phyloP scores from a whole-genome alignment of 2,797 vertebrate species.

The Siniperca undulata region DNA sequence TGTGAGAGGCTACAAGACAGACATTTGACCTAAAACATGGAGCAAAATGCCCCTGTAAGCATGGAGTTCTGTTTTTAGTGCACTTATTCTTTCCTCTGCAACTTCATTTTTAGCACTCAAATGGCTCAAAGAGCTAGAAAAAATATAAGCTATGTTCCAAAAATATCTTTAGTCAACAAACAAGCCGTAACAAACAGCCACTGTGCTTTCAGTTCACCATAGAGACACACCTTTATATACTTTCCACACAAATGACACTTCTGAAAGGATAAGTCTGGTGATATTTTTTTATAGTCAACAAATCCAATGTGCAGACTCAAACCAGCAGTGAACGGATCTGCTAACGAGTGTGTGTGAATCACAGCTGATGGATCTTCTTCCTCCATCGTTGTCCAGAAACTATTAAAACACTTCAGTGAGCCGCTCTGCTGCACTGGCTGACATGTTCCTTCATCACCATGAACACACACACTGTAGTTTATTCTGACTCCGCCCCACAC shows the following conservation, averaged over 20 bases:
- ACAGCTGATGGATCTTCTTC: too few species aligned
- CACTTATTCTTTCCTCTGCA: background rate
- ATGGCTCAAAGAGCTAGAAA: slow-evolving; percentile 23
- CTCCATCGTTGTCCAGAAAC: too few species aligned
- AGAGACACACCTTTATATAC: background rate
- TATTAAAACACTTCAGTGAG: too few species aligned
- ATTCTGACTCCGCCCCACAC: too few species aligned
- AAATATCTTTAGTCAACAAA: slow-evolving; percentile 41
- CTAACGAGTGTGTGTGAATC: too few species aligned
- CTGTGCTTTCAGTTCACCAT: slow-evolving; percentile 1
- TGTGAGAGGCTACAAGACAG: background rate
- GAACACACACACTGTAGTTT: too few species aligned
- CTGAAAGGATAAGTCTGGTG: background rate
- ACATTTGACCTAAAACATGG: slow-evolving; percentile 14
- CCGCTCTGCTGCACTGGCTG: too few species aligned
- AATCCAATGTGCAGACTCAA: background rate
- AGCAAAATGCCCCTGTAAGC: background rate
- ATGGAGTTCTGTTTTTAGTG: background rate
- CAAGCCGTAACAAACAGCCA: background rate
- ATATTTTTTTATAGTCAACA: background rate
- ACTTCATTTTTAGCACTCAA: background rate
- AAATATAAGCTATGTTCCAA: slow-evolving; percentile 45
- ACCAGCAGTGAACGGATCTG: too few species aligned
- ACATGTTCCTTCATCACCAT: too few species aligned
- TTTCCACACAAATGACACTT: background rate